A percentile compares a stretch with the other conserved stretches of the same genome.
Conservation (phyloP, 1,140 invertebrate genomes). For the Bombus ignitus region DNA sequence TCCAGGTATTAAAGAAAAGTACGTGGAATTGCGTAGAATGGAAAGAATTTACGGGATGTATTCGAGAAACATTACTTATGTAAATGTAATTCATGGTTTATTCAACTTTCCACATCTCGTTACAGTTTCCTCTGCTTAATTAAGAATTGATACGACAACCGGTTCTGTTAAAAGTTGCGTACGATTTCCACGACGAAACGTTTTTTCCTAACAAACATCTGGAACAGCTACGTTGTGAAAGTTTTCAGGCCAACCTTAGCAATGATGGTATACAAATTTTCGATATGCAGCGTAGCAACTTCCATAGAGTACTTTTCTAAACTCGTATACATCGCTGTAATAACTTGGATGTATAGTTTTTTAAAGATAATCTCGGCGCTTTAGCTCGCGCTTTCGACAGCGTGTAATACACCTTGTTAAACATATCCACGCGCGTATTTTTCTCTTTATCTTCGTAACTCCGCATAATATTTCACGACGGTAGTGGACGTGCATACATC, state of each 20-base stretch:
- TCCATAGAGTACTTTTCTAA: neutral
- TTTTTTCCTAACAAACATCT: neutral
- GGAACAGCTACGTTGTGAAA: neutral
- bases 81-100: neutral
- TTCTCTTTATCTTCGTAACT: neutral
- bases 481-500: too few species aligned
- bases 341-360: neutral
- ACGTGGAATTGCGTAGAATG: neutral
- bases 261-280: constrained; percentile 1
- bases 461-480: too few species aligned
- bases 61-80: neutral
- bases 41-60: neutral
- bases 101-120: neutral
- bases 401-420: neutral
- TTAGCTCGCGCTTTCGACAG: neutral
- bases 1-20: neutral
- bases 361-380: neutral
- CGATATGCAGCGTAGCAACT: neutral
- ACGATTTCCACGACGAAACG: neutral
- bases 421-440: neutral
- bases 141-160: neutral
- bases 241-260: neutral
- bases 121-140: neutral
- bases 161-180: neutral
- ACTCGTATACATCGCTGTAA: neutral